Evolutionary conservation across 2,888 invertebrate species (phyloP).

Genomic region (Andrena chrysosceles): DNA sequence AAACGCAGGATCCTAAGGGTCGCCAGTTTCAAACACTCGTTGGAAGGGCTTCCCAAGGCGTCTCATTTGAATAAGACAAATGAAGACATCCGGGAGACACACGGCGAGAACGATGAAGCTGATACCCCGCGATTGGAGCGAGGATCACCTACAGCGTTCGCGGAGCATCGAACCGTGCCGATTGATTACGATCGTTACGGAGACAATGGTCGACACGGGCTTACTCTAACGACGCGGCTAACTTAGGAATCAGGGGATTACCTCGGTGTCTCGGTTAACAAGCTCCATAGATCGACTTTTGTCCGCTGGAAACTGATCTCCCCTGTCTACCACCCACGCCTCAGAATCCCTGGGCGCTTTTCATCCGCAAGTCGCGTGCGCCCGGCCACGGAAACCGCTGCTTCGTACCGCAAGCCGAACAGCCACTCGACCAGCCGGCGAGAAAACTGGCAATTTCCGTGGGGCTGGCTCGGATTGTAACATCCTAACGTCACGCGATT

Average conservation of each 20-base stretch:
- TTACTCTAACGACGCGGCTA: conserved; percentile 74
- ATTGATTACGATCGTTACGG: conserved; percentile 81
- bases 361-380: conserved; percentile 50
- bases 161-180: conserved; percentile 73
- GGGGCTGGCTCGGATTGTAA: neutral
- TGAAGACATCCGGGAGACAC: conserved; percentile 77
- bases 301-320: conserved; percentile 74
- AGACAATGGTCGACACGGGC: conserved; percentile 79
- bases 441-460: neutral
- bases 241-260: conserved; percentile 74
- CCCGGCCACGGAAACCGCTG: conserved; percentile 64
- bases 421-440: neutral
- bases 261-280: conserved; percentile 64
- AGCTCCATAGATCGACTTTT: conserved; percentile 67
- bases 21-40: conserved; percentile 3
- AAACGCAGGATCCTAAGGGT: neutral
- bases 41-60: conserved; percentile 31
- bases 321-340: conserved; percentile 62
- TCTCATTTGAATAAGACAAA: conserved; percentile 80
- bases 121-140: conserved; percentile 67
- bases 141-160: conserved; percentile 64
- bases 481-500: conserved; percentile 3
- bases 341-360: conserved; percentile 46
- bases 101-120: conserved; percentile 65
- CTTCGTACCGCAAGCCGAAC: conserved; percentile 25